These are phyloP conservation scores for Rhopalosiphum nymphaeae DNA, from an alignment of 2,888 invertebrate species.

Conservation along the genomic window DNA sequence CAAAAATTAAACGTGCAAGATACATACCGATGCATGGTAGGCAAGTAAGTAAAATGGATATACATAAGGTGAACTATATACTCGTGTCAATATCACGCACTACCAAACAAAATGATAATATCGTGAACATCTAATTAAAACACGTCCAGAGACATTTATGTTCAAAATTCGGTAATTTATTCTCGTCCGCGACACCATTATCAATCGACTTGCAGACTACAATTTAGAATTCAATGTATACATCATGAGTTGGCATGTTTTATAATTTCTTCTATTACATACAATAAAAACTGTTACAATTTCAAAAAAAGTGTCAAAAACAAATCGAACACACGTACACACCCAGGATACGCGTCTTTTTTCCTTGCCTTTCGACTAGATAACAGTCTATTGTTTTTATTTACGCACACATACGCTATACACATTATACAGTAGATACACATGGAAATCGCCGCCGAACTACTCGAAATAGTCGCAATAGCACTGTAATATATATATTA, in stretches of 20 bases:
- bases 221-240: not conserved
- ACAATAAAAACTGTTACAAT: not conserved
- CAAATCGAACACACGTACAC: conserved; percentile 2
- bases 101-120: not conserved
- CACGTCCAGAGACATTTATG: not conserved
- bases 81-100: not conserved
- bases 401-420: not conserved
- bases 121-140: not conserved
- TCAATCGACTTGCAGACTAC: not conserved
- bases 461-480: conserved; percentile 3
- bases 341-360: not conserved
- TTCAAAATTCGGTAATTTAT: not conserved
- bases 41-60: not conserved
- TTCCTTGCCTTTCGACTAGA: not conserved
- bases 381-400: not conserved
- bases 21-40: not conserved
- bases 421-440: not conserved
- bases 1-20: not conserved
- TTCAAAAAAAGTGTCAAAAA: not conserved
- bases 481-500: not conserved
- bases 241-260: not conserved
- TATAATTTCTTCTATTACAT: not conserved
- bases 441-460: not conserved
- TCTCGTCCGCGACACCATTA: not conserved
- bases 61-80: not conserved